These are phyloP conservation scores for Salvelinus alpinus DNA, from an alignment of 2,113 vertebrate genomes.

Conservation along the genomic window DNA sequence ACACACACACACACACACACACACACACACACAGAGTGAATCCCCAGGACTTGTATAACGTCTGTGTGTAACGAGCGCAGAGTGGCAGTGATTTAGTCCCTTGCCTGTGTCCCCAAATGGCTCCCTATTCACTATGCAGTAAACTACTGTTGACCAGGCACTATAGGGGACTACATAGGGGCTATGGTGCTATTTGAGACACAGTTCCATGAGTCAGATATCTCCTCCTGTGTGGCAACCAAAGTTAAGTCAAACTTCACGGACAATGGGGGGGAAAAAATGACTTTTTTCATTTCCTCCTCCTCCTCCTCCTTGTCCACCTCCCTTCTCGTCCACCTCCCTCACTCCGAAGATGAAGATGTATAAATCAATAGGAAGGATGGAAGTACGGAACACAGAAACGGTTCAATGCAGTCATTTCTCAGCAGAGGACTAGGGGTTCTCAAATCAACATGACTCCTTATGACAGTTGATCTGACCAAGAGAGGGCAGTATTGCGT, in stretches of 20 bases:
- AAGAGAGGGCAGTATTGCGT: slow-evolving; percentile 77
- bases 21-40: slow-evolving; percentile 34
- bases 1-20: background rate
- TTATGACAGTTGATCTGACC: slow-evolving; percentile 49
- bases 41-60: too few species aligned
- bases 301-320: background rate
- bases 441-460: slow-evolving; percentile 23
- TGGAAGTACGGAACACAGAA: slow-evolving; percentile 42
- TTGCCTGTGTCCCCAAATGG: too few species aligned
- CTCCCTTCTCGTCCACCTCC: background rate
- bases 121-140: too few species aligned
- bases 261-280: slow-evolving; percentile 32
- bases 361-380: slow-evolving; percentile 65
- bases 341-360: slow-evolving; percentile 37
- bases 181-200: too few species aligned
- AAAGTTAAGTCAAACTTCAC: slow-evolving; percentile 68
- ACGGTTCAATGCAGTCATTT: slow-evolving; percentile 55
- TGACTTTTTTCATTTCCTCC: slow-evolving; percentile 22
- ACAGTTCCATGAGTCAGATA: slow-evolving; percentile 38
- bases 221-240: slow-evolving; percentile 57
- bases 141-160: too few species aligned
- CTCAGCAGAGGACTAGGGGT: slow-evolving; percentile 40
- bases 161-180: too few species aligned
- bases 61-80: too few species aligned
- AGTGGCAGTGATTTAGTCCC: too few species aligned